Conservation (phyloP, 2,888 invertebrate species). For the Ephialtes manifestator region DNA sequence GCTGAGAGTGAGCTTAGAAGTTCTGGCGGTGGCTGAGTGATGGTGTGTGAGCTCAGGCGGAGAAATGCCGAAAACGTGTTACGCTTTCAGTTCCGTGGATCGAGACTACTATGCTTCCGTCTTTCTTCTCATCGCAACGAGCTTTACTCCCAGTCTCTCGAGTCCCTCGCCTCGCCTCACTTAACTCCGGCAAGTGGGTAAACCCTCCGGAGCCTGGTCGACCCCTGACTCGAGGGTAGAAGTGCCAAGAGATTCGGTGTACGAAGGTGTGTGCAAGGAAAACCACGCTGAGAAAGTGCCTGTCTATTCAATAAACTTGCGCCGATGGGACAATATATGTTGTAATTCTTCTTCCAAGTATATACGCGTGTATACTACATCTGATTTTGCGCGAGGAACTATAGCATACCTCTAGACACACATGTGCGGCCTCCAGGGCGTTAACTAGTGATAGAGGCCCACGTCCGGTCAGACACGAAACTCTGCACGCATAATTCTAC, state of each 20-base stretch:
- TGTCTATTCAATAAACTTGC: constrained; percentile 26
- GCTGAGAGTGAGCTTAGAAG: constrained; percentile 41
- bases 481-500: no score
- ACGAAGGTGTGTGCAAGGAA: constrained; percentile 11
- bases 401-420: not conserved
- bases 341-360: not conserved
- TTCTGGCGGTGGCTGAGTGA: constrained; percentile 25
- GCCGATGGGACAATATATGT: not conserved
- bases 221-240: constrained; percentile 53
- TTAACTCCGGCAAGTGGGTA: constrained; percentile 65
- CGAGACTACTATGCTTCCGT: constrained; percentile 33
- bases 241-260: constrained; percentile 61
- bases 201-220: constrained; percentile 45
- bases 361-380: not conserved
- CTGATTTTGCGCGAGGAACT: not conserved
- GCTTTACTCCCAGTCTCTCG: constrained; percentile 26
- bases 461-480: no score
- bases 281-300: constrained; percentile 36
- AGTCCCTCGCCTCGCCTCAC: constrained; percentile 58
- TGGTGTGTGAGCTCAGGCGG: constrained; percentile 47
- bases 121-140: constrained; percentile 29
- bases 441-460: no score
- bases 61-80: constrained; percentile 68
- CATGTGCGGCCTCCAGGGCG: not conserved
- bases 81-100: constrained; percentile 56